Percentiles rank a stretch among this genome's conserved stretches.
phyloP scores from a whole-genome alignment of 23 tunicate species.

The Trididemnum miniatum region DNA sequence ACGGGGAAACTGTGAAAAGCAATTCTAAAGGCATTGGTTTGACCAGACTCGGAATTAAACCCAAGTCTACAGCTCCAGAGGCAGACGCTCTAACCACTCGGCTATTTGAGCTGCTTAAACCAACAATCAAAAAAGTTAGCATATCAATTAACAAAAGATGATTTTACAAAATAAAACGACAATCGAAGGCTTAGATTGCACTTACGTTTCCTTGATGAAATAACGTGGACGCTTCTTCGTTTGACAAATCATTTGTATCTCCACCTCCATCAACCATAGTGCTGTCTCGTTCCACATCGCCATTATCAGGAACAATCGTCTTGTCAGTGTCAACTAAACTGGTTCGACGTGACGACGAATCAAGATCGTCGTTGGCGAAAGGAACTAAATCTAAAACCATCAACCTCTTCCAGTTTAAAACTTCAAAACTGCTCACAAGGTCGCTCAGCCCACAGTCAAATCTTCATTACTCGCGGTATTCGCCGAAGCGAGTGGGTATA shows the following conservation, averaged over 20 bases:
- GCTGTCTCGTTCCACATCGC: neutral
- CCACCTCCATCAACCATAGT: neutral
- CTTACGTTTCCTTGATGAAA: conserved; percentile 52
- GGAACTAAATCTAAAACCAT: too few species aligned
- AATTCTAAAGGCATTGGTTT: neutral
- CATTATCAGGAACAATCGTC: conserved; percentile 24
- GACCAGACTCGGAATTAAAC: neutral
- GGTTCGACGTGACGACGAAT: conserved; percentile 26
- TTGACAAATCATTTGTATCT: neutral
- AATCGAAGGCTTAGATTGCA: too few species aligned
- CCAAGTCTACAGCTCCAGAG: neutral
- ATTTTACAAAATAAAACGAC: too few species aligned
- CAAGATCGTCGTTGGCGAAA: conserved; percentile 14
- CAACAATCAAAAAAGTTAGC: too few species aligned
- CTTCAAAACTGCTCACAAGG: too few species aligned
- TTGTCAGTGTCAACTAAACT: conserved; percentile 59
- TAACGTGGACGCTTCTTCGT: neutral
- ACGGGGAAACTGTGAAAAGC: neutral
- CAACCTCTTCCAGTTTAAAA: too few species aligned
- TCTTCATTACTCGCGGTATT: too few species aligned
- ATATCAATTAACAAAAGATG: too few species aligned
- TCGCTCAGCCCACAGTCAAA: too few species aligned
- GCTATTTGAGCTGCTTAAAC: neutral
- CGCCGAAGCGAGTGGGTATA: too few species aligned
- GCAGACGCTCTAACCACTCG: neutral